Evolutionary conservation across 2,113 vertebrate genomes (phyloP), one percentile per base, ranked within the genome.

Genomic region (Gobius niger): DNA sequence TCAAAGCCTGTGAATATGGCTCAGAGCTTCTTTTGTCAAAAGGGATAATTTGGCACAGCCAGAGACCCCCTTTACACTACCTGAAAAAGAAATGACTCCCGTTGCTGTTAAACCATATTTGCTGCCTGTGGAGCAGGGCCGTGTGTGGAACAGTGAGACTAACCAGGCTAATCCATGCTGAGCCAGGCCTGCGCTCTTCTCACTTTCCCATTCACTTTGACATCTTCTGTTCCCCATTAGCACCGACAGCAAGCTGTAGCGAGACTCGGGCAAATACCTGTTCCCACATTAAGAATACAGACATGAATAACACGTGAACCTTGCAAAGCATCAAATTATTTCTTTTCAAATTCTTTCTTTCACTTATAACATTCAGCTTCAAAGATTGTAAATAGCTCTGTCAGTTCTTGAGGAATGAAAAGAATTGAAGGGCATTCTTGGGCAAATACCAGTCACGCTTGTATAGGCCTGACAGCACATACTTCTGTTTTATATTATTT

Each of bases 11-110:
- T 77, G 68, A 83, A 81, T 75, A 72, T 83, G 83, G 78, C 81
- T 85, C 81, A 66, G 82, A 81, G 73, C 74, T 73, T 77, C 72
- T 88, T 88, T 86, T 82, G 78, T 83, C 75, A 76, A 84, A 82
- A 83, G 78, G 72, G 65, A 82, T 85, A 64, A 84, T 88, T 85
- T 76, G 74, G 75, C 76, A 80, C 64, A 85, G 67, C 65, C 61
- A 68, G 47, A 82, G 41, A 53, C 24, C 59, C 73, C 74, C 13
- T 76, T 61, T 75, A 68, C 44, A 67, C 68, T 49, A 73, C 71
- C 75, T 82, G 72, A 86, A 83, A 64, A 66, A 84, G 62, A 80
- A 77, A 83, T 85, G 41, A 81, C 80, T 84, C 65, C 40, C 67
- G 73, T 73, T 65, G 65, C 68, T 57, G 66, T 51, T 46, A 78